These are phyloP conservation scores for Aporophyla nigra DNA, from an alignment of 2,888 invertebrate species.

Conservation along the genomic window DNA sequence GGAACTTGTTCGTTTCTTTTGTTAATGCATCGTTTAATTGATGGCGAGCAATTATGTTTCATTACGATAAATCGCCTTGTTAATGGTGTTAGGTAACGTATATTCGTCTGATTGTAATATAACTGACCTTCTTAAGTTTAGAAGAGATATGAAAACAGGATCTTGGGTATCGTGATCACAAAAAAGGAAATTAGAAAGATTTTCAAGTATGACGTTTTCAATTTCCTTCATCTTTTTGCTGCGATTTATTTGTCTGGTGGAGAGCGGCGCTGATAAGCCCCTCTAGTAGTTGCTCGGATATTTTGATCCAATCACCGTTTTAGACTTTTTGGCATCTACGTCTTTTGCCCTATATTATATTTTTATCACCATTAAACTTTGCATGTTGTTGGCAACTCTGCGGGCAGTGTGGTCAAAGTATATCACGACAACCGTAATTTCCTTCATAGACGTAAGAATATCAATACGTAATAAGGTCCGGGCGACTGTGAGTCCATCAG, in stretches of 20 bases:
- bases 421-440: not conserved
- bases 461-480: constrained; percentile 69
- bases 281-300: not conserved
- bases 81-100: constrained; percentile 24
- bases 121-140: not conserved
- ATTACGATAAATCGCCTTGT: constrained; percentile 45
- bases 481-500: constrained; percentile 73
- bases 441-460: constrained; percentile 19
- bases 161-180: not conserved
- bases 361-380: not conserved
- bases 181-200: not conserved
- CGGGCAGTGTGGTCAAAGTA: not conserved
- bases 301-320: not conserved
- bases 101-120: constrained; percentile 23
- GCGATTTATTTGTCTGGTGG: too few relatives aligned
- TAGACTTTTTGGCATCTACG: not conserved
- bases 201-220: not conserved
- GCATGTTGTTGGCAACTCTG: not conserved
- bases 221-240: constrained; percentile 2
- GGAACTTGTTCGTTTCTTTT: constrained; percentile 54
- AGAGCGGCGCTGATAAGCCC: not conserved
- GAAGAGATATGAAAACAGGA: not conserved
- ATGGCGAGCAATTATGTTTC: constrained; percentile 58
- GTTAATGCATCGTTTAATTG: constrained; percentile 42
- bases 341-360: not conserved